Conservation (phyloP, 2,797 vertebrate genomes). For the Channa striata region DNA sequence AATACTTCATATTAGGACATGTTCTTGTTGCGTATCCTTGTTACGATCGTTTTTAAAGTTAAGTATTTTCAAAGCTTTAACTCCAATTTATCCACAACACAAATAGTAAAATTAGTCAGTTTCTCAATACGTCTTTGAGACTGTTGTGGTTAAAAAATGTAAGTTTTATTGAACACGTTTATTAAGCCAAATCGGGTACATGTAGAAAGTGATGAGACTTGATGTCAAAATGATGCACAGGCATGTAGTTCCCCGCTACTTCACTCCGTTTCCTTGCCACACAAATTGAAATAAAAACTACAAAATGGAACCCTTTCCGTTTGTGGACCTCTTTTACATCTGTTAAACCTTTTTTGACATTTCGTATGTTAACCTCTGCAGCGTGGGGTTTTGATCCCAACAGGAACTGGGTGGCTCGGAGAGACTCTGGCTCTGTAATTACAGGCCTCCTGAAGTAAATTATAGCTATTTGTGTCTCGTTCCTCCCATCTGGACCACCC, state of each 20-base stretch:
- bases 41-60: constrained; percentile 18
- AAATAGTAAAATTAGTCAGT: constrained; percentile 20
- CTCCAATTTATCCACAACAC: constrained; percentile 27
- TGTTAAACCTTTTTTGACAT: constrained; percentile 82
- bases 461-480: constrained; percentile 93
- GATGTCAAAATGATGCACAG: constrained; percentile 11
- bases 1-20: constrained; percentile 29
- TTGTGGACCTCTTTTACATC: constrained; percentile 75
- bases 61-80: constrained; percentile 21
- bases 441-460: constrained; percentile 91
- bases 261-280: constrained; percentile 31
- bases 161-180: not conserved
- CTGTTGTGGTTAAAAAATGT: not conserved
- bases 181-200: constrained; percentile 19
- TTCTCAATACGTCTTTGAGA: constrained; percentile 16
- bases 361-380: constrained; percentile 82
- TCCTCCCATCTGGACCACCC: constrained; percentile 94
- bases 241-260: constrained; percentile 2
- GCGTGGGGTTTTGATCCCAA: constrained; percentile 83
- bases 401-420: constrained; percentile 87
- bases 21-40: constrained; percentile 17
- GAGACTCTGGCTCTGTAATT: constrained; percentile 90
- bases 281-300: constrained; percentile 54
- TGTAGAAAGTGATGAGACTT: constrained; percentile 15
- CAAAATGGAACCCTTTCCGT: constrained; percentile 71